Evolutionary conservation across 1,140 invertebrate species (phyloP).

Genomic region (Manduca sexta): DNA sequence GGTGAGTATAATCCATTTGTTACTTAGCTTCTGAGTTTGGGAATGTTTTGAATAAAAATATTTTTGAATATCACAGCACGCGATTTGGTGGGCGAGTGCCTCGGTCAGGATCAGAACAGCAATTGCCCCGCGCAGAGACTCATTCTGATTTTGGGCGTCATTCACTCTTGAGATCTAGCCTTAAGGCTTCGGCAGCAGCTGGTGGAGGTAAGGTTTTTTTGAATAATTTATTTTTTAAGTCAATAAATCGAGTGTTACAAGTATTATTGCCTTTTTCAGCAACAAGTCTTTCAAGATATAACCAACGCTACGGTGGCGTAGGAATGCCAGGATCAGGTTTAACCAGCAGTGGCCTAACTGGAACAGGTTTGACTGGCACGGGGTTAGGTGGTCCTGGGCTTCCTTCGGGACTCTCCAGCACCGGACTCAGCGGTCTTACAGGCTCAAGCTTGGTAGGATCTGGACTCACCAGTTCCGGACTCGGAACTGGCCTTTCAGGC

Average conservation of each 20-base stretch:
- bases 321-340: constrained; percentile 54
- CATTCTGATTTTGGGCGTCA: constrained; percentile 80
- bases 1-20: constrained; percentile 27
- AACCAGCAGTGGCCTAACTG: constrained; percentile 42
- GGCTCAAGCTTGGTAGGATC: constrained; percentile 60
- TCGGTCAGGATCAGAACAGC: constrained; percentile 88
- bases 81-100: constrained; percentile 76
- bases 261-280: constrained; percentile 29
- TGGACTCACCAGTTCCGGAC: constrained; percentile 49
- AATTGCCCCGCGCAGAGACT: constrained; percentile 87
- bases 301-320: constrained; percentile 58
- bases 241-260: not conserved
- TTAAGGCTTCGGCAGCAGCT: constrained; percentile 76
- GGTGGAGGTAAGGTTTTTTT: constrained; percentile 21
- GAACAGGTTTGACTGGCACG: constrained; percentile 36
- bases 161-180: constrained; percentile 82
- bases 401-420: constrained; percentile 53
- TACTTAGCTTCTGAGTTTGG: not conserved
- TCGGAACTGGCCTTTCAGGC: constrained; percentile 48
- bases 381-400: constrained; percentile 43
- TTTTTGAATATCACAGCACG: constrained; percentile 30
- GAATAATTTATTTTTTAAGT: not conserved
- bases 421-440: constrained; percentile 51
- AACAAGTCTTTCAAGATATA: constrained; percentile 56
- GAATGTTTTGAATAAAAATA: not conserved